Evolutionary conservation across 1,140 invertebrate genomes (phyloP), one percentile per base, ranked within the genome.

Genomic region (Drosophila bipectinata): DNA sequence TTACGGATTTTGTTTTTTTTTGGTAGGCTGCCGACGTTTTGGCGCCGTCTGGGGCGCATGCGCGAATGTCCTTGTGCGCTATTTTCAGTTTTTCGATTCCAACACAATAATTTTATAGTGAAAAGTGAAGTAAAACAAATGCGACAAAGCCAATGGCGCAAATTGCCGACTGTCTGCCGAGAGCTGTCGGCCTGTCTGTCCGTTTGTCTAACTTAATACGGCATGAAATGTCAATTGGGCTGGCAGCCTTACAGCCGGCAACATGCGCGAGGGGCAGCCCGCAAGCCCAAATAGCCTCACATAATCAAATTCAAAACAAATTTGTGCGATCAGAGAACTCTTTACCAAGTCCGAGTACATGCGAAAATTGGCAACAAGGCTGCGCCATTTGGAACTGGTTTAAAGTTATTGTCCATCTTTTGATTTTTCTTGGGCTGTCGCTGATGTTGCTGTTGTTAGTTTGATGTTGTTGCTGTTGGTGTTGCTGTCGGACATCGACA

Each of bases 401-500:
- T 87, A 88, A 88, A 88, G 83, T 79, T 82, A 88, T 87, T 88
- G 83, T 88, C 82, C 83, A 88, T 88, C 79, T 88, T 87, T 88
- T 82, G 79, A 82, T 74, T 72, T 83, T 87, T 87, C 79, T 88
- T 88, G 84, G 77, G 81, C 72, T 80, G 77, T 77, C 77, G 68
- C 75, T 54, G 77, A 57, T 58, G 66, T 57, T 63, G 61, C 48
- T 37, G 74, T 61, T 76, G 78, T 76, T 76, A 66, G 48, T 68
- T 63, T 75, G 64, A 54, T 67, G 74, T 72, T 75, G 55, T 79
- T 68, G 37, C 21, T 56, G 34, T 52, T 52, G 32, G 49, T 56
- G 49, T 68, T 68, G 66, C 72, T 64, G 58, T 74, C 63, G 63
- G 26, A 63, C 58, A 63, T 44, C 63, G 63, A 67, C 63, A 67